Conservation (phyloP, 2,888 invertebrate genomes). For the Empis livida region DNA sequence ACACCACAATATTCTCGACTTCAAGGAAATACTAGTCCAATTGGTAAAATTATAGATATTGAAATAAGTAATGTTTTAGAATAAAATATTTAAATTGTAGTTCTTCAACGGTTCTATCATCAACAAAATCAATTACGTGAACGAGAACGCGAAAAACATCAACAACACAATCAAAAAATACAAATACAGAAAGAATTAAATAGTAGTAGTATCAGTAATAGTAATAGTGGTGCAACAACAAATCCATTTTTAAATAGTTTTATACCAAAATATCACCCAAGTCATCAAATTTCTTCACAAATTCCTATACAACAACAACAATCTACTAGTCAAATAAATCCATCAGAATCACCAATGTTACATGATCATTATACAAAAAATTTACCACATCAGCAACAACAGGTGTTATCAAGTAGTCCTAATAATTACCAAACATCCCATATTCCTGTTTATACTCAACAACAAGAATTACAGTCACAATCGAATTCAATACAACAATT, state of each 20-base stretch:
- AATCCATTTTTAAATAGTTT: slow-evolving; percentile 33
- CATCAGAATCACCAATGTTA: slow-evolving; percentile 2
- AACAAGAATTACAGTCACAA: neutral
- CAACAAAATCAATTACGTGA: slow-evolving; percentile 60
- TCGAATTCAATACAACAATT: neutral
- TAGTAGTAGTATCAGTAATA: neutral
- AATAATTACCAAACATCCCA: slow-evolving; percentile 13
- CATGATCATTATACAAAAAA: neutral
- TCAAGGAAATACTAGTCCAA: slow-evolving; percentile 63
- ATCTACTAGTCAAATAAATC: slow-evolving; percentile 6
- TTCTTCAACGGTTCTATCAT: slow-evolving; percentile 63
- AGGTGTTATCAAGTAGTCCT: slow-evolving; percentile 6
- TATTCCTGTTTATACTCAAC: slow-evolving; percentile 14
- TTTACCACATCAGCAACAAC: slow-evolving; percentile 3
- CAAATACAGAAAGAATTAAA: slow-evolving; percentile 1
- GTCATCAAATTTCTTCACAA: slow-evolving; percentile 12
- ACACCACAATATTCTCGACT: slow-evolving; percentile 19
- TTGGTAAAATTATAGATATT: slow-evolving; percentile 29
- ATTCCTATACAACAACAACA: slow-evolving; percentile 7
- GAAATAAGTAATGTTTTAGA: too few species aligned
- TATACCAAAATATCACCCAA: slow-evolving; percentile 18
- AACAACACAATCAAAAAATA: slow-evolving; percentile 13
- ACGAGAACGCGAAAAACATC: slow-evolving; percentile 31
- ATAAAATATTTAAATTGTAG: slow-evolving; percentile 21
- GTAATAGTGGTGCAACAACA: slow-evolving; percentile 18